These are phyloP conservation scores for Apodemia mormo DNA, from an alignment of 2,888 invertebrate species.

Conservation along the genomic window DNA sequence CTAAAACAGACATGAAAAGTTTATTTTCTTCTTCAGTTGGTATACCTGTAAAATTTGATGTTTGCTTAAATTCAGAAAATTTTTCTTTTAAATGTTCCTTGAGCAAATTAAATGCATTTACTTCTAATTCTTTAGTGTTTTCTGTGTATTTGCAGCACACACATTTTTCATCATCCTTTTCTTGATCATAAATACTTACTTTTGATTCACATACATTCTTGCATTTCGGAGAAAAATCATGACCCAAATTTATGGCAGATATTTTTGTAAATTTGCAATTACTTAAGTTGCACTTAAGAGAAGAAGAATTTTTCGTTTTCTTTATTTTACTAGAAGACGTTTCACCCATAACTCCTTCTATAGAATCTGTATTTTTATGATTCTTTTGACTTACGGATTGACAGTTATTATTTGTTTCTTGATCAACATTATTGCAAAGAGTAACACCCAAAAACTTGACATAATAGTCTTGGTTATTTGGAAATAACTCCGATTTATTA, in stretches of 20 bases:
- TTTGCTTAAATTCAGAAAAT: slow-evolving; percentile 52
- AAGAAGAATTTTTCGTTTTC: background rate
- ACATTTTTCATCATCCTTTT: slow-evolving; percentile 41
- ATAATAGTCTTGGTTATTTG: slow-evolving; percentile 49
- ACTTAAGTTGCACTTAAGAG: background rate
- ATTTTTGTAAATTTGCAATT: background rate
- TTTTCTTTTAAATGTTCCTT: slow-evolving; percentile 62
- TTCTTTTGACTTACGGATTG: slow-evolving; percentile 20
- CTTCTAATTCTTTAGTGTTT: slow-evolving; percentile 58
- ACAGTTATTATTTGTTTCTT: background rate
- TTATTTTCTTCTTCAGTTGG: slow-evolving; percentile 54
- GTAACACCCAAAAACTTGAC: slow-evolving; percentile 70
- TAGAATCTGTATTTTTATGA: background rate
- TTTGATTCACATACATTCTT: background rate
- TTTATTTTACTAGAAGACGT: background rate
- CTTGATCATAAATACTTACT: background rate
- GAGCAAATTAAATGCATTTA: slow-evolving; percentile 64
- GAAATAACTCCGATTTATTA: slow-evolving; percentile 39
- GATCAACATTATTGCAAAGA: slow-evolving; percentile 45
- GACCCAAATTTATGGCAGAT: background rate
- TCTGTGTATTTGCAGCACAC: slow-evolving; percentile 54
- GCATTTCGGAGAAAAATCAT: background rate
- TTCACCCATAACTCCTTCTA: background rate
- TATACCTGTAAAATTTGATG: slow-evolving; percentile 48
- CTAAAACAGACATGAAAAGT: slow-evolving; percentile 52